A percentile compares a stretch with the other conserved stretches of the same genome.
Evolutionary conservation across 2,797 vertebrate species (phyloP).

Genomic region (Typhlichthys subterraneus): DNA sequence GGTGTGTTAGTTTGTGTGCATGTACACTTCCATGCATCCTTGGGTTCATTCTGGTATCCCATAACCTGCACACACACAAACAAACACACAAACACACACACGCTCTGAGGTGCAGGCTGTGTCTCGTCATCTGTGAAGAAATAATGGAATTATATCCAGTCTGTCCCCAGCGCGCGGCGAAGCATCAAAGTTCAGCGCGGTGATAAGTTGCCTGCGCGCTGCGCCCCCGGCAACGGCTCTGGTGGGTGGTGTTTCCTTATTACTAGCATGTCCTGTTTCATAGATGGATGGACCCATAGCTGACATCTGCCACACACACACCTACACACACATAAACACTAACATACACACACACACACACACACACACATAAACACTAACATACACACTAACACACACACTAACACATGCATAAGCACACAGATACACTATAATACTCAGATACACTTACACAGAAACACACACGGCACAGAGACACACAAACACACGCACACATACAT

Average conservation of each 20-base stretch:
- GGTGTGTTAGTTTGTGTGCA: neutral
- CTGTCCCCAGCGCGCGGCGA: slow-evolving; percentile 67
- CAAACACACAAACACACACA: slow-evolving; percentile 33
- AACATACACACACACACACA: neutral
- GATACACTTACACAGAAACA: neutral
- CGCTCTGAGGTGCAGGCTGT: slow-evolving; percentile 55
- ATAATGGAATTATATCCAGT: slow-evolving; percentile 89
- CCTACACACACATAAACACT: slow-evolving; percentile 13
- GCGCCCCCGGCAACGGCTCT: slow-evolving; percentile 80
- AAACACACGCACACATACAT: slow-evolving; percentile 6
- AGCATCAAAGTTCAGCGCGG: slow-evolving; percentile 81
- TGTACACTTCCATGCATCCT: slow-evolving; percentile 21
- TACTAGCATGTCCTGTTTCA: slow-evolving; percentile 83
- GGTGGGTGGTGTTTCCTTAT: slow-evolving; percentile 81
- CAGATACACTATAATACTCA: slow-evolving; percentile 21
- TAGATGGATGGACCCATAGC: slow-evolving; percentile 81
- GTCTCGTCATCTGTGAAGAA: slow-evolving; percentile 86
- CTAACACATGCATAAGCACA: too few relatives aligned
- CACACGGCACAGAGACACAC: neutral
- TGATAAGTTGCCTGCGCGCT: slow-evolving; percentile 79
- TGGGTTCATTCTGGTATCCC: slow-evolving; percentile 41
- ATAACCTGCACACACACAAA: slow-evolving; percentile 19
- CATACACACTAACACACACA: neutral
- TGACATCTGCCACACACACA: slow-evolving; percentile 77
- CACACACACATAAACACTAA: neutral